Conservation (phyloP, 2,113 vertebrate genomes). For the Stomatorhinus ivindoensis region DNA sequence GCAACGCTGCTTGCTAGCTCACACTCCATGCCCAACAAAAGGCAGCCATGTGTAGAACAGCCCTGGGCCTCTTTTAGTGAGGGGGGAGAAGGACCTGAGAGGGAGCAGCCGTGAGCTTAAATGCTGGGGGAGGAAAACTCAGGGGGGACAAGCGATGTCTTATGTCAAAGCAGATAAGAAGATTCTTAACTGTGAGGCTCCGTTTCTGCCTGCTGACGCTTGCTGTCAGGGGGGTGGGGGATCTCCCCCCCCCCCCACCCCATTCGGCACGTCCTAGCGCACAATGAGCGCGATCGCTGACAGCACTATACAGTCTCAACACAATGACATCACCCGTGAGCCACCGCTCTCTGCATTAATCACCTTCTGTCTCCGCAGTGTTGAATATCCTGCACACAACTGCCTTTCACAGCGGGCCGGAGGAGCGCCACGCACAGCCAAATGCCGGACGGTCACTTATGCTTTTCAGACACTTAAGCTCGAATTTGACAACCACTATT, state of each 20-base stretch:
- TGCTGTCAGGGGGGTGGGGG: conserved; percentile 15
- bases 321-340: conserved; percentile 14
- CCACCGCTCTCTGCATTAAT: conserved; percentile 4
- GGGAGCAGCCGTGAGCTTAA: conserved; percentile 31
- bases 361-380: conserved; percentile 16
- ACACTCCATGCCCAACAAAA: conserved; percentile 59
- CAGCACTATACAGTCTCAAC: conserved; percentile 15
- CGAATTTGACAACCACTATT: not conserved
- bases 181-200: not conserved
- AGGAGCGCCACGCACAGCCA: not conserved
- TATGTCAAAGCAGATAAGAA: not conserved
- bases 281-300: conserved; percentile 20
- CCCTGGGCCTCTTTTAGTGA: conserved; percentile 44
- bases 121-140: conserved; percentile 42
- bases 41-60: conserved; percentile 58
- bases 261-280: not conserved
- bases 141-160: conserved; percentile 38
- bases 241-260: not conserved
- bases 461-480: not conserved
- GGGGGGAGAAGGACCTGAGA: conserved; percentile 40
- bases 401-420: not conserved
- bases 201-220: conserved; percentile 19
- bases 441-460: not conserved
- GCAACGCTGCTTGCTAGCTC: conserved; percentile 64
- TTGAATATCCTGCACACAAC: conserved; percentile 14